phyloP scores from a whole-genome alignment of 2,888 invertebrate species.

The Drosophila prostipennis region DNA sequence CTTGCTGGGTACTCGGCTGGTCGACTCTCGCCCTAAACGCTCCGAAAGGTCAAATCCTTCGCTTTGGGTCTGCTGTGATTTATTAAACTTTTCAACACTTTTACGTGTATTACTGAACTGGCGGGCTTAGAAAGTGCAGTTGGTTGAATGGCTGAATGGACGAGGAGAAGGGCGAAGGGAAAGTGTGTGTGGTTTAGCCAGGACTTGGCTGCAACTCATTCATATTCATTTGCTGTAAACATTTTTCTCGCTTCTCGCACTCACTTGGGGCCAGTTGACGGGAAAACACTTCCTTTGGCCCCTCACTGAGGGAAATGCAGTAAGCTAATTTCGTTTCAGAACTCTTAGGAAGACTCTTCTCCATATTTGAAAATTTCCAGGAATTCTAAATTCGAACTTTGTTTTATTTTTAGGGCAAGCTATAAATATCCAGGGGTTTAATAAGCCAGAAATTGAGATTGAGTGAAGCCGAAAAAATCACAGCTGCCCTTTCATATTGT shows the following conservation, averaged over 20 bases:
- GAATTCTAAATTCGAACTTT: no score
- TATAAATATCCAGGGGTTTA: conserved; percentile 70
- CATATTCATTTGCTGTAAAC: conserved; percentile 45
- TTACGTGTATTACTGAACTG: conserved; percentile 5
- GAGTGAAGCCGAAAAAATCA: conserved; percentile 44
- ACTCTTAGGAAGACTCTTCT: background rate
- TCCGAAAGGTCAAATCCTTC: conserved; percentile 1
- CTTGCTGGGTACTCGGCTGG: conserved; percentile 12
- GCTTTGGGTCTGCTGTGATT: conserved; percentile 46
- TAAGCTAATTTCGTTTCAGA: background rate
- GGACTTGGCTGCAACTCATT: conserved; percentile 31
- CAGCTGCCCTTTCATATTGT: conserved; percentile 17
- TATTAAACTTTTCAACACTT: conserved; percentile 64
- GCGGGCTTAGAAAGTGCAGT: conserved; percentile 7
- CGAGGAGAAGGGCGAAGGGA: no score
- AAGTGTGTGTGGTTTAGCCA: background rate
- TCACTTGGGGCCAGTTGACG: conserved; percentile 41
- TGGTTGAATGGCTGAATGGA: conserved; percentile 2
- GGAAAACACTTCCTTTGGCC: background rate
- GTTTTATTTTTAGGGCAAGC: conserved; percentile 18
- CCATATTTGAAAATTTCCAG: no score
- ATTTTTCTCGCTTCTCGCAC: conserved; percentile 21
- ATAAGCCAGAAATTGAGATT: conserved; percentile 47
- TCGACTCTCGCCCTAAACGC: conserved; percentile 1
- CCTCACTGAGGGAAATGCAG: background rate